Evolutionary conservation across 2,113 vertebrate genomes (phyloP), one percentile per base, ranked within the genome.

Genomic region (Eretmochelys imbricata): DNA sequence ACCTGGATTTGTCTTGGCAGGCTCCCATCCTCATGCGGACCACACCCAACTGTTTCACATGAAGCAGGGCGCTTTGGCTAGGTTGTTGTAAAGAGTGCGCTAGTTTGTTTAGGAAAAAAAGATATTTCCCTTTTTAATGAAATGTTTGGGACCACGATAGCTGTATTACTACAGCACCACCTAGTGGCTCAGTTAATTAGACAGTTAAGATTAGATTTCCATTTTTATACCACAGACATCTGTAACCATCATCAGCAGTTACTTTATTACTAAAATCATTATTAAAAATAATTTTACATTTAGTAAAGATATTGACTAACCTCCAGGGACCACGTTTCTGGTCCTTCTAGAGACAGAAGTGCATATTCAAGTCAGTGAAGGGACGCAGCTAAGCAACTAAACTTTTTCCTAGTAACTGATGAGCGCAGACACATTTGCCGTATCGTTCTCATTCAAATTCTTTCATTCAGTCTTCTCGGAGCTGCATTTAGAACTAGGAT

Each of bases 181-280:
- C 1, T 8, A 8, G 22, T 1, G 91, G 1, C 50, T 1, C 53
- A 0, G 3, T 1, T 4, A 0, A 65, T 65, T 4, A 12, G 46
- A 65, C 22, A n/a, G 12, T 3, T 0, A 7, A n/a, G 9, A 72
- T 38, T 3, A 6, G 3, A 27, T 6, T 75, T 85, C 80, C 59
- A 50, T 0, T 25, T 20, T 14, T 4, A 38, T 0, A 82, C 72
- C 75, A 35, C 35, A 91, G 42, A 14, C 29, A 0, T 2, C n/a
- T 12, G 16, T 50, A 31, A 80, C 50, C 62, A 27, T 7, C 0
- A 57, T 2, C 82, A 5, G 82, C 84, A 3, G 0, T 1, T 31
- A 50, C 90, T 95, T 96, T 84, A 94, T 94, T 85, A 88, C 95
- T 94, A 65, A 92, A 97, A 72, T 69, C 31, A 35, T 38, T 72